Evolutionary conservation across 2,888 invertebrate genomes (phyloP).

Genomic region (Choristoneura rosaceana): DNA sequence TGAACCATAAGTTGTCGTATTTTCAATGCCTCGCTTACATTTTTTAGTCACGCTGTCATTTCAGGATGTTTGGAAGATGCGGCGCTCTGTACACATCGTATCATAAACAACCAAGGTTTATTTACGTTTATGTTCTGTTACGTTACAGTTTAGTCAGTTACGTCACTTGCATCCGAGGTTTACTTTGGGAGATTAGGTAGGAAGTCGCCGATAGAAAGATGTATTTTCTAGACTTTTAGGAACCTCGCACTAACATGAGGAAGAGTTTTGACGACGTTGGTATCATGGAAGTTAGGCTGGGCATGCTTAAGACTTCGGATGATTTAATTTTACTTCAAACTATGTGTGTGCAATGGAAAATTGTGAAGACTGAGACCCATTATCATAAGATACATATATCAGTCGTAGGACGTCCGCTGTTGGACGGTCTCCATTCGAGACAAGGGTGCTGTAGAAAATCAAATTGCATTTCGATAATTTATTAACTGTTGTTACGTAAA

Average conservation of each 20-base stretch:
- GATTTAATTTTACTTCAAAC: too few species aligned
- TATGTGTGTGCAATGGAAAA: too few species aligned
- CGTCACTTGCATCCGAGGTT: not conserved
- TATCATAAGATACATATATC: too few species aligned
- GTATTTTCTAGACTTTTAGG: not conserved
- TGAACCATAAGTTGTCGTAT: not conserved
- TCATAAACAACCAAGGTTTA: slow-evolving; percentile 10
- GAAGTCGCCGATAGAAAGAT: not conserved
- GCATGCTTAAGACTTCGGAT: too few species aligned
- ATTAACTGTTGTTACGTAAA: too few species aligned
- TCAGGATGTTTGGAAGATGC: not conserved
- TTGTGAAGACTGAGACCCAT: too few species aligned
- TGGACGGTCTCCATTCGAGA: too few species aligned
- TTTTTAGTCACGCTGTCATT: slow-evolving; percentile 14
- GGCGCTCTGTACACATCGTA: not conserved
- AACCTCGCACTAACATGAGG: not conserved
- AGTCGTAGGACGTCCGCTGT: too few species aligned
- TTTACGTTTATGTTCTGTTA: not conserved
- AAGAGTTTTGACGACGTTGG: not conserved
- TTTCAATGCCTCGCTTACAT: not conserved
- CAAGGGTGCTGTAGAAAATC: too few species aligned
- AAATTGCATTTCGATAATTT: too few species aligned
- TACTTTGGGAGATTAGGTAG: not conserved
- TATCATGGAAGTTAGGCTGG: not conserved
- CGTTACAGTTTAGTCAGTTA: not conserved